phyloP scores from a whole-genome alignment of 1,140 invertebrate genomes.

The Lepidostoma basale region DNA sequence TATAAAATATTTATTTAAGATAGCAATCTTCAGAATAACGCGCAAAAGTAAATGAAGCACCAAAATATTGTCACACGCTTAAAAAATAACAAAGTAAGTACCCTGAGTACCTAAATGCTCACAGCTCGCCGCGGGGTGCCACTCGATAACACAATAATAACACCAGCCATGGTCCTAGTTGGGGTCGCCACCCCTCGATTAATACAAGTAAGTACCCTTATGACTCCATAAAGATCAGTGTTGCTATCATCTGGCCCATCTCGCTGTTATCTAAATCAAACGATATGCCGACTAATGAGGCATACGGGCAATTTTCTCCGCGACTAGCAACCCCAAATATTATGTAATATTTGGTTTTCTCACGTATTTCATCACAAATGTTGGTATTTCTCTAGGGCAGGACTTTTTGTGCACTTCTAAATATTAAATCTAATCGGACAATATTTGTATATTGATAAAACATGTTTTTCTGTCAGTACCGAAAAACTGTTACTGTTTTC shows the following conservation, averaged over 20 bases:
- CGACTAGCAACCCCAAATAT: background rate
- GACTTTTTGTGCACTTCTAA: too few species aligned
- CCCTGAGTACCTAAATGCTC: background rate
- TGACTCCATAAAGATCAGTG: constrained; percentile 22
- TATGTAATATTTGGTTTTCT: background rate
- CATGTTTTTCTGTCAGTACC: too few species aligned
- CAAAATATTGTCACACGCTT: too few species aligned
- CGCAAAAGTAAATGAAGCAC: too few species aligned
- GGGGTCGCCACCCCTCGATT: background rate
- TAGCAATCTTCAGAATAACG: too few species aligned
- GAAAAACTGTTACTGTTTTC: too few species aligned
- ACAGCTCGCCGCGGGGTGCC: background rate
- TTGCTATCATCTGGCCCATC: constrained; percentile 20
- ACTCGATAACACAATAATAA: background rate
- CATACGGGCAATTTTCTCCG: constrained; percentile 38
- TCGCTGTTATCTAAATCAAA: constrained; percentile 11
- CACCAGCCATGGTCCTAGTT: background rate
- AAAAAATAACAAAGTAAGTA: too few species aligned
- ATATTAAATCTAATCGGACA: too few species aligned
- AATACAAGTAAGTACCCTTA: constrained; percentile 12
- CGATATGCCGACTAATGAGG: constrained; percentile 14
- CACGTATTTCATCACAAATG: background rate
- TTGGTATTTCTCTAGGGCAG: background rate
- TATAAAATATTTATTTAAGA: too few species aligned
- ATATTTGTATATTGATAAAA: too few species aligned